These are phyloP conservation scores for Halictus ligatus DNA, from an alignment of 2,888 invertebrate species.

Conservation along the genomic window DNA sequence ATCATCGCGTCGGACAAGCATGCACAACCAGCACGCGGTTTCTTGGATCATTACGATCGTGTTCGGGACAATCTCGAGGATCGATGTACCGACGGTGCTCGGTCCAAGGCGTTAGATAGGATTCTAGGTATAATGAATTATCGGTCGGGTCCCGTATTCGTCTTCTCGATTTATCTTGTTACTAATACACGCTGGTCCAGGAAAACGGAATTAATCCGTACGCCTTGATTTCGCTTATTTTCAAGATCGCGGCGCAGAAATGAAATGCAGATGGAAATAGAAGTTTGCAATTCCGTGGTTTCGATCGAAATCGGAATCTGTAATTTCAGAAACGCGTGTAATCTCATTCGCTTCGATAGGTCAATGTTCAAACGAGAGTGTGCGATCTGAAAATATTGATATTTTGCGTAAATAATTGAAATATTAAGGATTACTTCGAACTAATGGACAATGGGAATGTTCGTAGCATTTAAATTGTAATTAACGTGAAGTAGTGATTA, in stretches of 20 bases:
- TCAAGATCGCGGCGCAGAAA: neutral
- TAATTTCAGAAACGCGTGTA: neutral
- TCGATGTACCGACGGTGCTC: constrained; percentile 59
- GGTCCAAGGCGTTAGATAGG: constrained; percentile 45
- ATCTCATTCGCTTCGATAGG: too few relatives aligned
- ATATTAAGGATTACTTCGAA: neutral
- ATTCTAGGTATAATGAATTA: constrained; percentile 53
- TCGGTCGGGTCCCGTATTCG: constrained; percentile 40
- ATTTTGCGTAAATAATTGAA: neutral
- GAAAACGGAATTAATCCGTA: constrained; percentile 27
- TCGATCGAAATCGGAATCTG: neutral
- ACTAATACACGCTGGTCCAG: constrained; percentile 38
- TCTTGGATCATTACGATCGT: constrained; percentile 64
- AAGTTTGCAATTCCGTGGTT: neutral
- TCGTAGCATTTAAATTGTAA: too few relatives aligned
- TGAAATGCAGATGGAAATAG: neutral
- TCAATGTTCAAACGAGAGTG: neutral
- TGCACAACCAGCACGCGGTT: constrained; percentile 48
- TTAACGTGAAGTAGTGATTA: too few relatives aligned
- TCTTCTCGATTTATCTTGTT: constrained; percentile 55
- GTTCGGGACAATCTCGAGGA: constrained; percentile 61
- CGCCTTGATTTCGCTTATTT: constrained; percentile 22
- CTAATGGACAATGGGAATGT: neutral
- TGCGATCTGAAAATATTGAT: neutral
- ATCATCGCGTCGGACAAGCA: constrained; percentile 62